Base-by-base conservation (phyloP, 2,888 invertebrate genomes). In the Phalera bucephala region DNA sequence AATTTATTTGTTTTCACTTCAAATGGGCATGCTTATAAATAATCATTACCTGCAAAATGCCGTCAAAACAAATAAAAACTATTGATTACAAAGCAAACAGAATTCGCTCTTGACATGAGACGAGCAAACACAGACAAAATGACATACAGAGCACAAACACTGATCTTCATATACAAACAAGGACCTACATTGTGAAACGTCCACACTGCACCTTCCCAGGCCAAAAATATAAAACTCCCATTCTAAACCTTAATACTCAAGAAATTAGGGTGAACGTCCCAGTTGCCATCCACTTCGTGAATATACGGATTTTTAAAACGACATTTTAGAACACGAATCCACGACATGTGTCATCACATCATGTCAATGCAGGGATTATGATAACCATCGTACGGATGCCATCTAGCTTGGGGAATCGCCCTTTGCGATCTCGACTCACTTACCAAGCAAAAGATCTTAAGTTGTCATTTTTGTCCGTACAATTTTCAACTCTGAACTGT, bases 341-440 rank as follows among this genome's bases (percentile, higher is more conserved):
- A 79, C 86, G 89, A 88, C 88, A 89, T 89, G 88, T 89, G 89
- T 89, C 89, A 85, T 89, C 89, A 89, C 89, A 89, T 89, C 82
- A 86, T 78, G 84, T 89, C 88, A 87, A 87, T 87, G 87, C 80
- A 76, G 81, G 87, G 89, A 89, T 89, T 89, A 89, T 87, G 89
- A 89, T 89, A 88, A 87, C 88, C 79, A 88, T 88, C 89, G 86
- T 78, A 76, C 82, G 80, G 79, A 86, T 85, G 83, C 72, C 84
- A 86, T 86, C 86, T 80, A 83, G 74, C 74, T 53, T 73, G 72
- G 85, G 85, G 85, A 83, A 88, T 88, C 88, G 78, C 89, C 89
- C 88, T 87, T 80, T 68, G 78, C 82, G 80, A 87, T 87, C 88
- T 82, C 71, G 46, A 71, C n/a, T n/a, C n/a, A n/a, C n/a, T n/a